Conservation (phyloP, 2,113 vertebrate genomes). For the Raja brachyura region DNA sequence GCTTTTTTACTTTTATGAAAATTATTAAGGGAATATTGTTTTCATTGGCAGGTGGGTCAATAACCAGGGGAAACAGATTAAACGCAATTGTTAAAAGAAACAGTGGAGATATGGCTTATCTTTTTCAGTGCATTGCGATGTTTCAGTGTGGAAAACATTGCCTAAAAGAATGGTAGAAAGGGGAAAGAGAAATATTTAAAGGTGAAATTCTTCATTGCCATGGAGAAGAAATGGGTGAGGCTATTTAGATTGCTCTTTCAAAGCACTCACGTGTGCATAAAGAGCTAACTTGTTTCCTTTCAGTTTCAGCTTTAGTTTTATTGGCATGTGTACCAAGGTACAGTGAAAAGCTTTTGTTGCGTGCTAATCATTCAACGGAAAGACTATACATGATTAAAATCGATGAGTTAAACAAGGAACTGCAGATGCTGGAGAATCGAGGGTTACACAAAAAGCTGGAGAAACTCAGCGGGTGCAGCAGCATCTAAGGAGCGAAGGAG, state of each 20-base stretch:
- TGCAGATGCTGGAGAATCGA: too few relatives aligned
- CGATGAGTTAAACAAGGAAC: too few relatives aligned
- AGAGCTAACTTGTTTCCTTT: neutral
- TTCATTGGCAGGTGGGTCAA: neutral
- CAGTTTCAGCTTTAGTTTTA: too few relatives aligned
- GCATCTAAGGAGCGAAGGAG: too few relatives aligned
- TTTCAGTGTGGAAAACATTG: neutral
- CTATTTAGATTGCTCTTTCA: neutral
- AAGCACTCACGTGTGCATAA: neutral
- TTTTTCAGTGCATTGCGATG: neutral
- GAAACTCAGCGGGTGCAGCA: too few relatives aligned
- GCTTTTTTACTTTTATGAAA: too few relatives aligned
- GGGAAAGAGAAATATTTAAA: neutral
- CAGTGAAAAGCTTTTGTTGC: too few relatives aligned
- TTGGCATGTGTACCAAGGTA: too few relatives aligned
- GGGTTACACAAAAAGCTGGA: too few relatives aligned
- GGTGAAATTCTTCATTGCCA: neutral
- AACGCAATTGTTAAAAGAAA: neutral
- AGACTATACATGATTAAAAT: too few relatives aligned
- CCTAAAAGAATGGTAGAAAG: neutral
- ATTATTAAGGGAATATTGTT: neutral
- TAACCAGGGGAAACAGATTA: neutral
- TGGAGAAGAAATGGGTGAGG: neutral
- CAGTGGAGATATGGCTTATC: neutral
- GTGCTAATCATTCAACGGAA: too few relatives aligned